Percentiles rank a stretch among this genome's conserved stretches.
These are phyloP conservation scores for Drosophila tani DNA, from an alignment of 1,140 invertebrate genomes.

Conservation along the genomic window DNA sequence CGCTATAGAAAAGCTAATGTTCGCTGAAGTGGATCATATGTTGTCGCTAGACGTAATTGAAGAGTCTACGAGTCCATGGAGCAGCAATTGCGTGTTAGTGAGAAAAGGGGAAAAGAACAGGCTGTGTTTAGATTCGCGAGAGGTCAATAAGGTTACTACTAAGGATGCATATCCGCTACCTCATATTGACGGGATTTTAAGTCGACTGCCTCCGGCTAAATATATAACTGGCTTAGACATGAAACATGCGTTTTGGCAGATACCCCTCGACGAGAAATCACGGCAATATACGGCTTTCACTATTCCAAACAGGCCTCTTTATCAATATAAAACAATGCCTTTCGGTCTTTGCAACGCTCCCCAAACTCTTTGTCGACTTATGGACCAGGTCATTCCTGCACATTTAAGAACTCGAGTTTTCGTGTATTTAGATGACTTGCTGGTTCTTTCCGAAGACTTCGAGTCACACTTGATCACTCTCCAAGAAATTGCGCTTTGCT, in stretches of 20 bases:
- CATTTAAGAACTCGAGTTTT: background rate
- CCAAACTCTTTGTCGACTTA: conserved; percentile 1
- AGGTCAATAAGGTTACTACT: background rate
- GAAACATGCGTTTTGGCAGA: conserved; percentile 10
- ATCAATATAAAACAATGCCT: conserved; percentile 13
- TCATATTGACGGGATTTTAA: conserved; percentile 1
- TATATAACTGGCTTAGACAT: conserved; percentile 7
- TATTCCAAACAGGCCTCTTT: background rate
- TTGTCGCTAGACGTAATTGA: background rate
- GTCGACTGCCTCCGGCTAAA: conserved; percentile 5
- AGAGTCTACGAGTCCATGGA: background rate
- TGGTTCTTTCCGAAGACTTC: background rate
- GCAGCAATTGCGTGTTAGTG: background rate
- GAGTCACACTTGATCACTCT: background rate
- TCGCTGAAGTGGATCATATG: background rate
- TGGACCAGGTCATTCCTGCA: background rate
- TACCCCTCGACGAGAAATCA: background rate
- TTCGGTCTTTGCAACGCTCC: conserved; percentile 9
- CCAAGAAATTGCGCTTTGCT: background rate
- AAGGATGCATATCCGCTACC: background rate
- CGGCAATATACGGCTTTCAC: background rate
- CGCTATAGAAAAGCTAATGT: background rate
- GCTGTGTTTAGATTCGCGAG: background rate
- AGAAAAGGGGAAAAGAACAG: background rate
- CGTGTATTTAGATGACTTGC: background rate